Evolutionary conservation across 2,888 invertebrate genomes (phyloP), one percentile per base, ranked within the genome.

Genomic region (Gari tellinella): DNA sequence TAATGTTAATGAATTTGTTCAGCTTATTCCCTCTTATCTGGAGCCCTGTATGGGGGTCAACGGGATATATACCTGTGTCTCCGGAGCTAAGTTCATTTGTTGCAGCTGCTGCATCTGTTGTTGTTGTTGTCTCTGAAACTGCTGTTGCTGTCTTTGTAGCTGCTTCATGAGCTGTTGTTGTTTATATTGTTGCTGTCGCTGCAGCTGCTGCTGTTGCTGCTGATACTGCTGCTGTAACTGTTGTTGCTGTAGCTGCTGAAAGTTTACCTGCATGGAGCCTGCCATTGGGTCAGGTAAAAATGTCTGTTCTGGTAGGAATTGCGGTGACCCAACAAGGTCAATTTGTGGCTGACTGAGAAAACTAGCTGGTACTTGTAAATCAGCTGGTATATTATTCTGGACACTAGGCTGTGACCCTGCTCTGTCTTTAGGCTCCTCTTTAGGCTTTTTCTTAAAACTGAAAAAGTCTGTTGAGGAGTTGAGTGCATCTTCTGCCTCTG

Each of bases 401-500:
- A 23, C 7, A 21, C 49, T 41, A 15, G 31, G 19, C n/a, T 43
- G 45, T 25, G 19, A 12, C 15, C 15, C 48, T 23, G 52, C 26
- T 38, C 55, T 49, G 25, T 31, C 25, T 17, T 26, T 58, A 46
- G 53, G 21, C 62, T 56, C 63, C 43, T 57, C 68, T 49, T 15
- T 55, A 49, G 68, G 70, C 48, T 64, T 73, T 53, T 73, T 80
- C 63, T 77, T 79, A 37, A 83, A 81, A 51, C 64, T 72, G 43
- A 83, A 83, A 68, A 83, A 83, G 51, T 83, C 76, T 46, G 83
- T 83, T 5, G 78, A 78, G 17, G 78, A 62, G 43, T 78, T 78
- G 5, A 78, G 67, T 19, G 81, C 80, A 21, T 79, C 76, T 17
- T 78, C 81, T 48, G 64, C 62, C n/a, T 75, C 73, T 37, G 37